Conservation (phyloP, 2,113 vertebrate genomes). For the Octodon degus region DNA sequence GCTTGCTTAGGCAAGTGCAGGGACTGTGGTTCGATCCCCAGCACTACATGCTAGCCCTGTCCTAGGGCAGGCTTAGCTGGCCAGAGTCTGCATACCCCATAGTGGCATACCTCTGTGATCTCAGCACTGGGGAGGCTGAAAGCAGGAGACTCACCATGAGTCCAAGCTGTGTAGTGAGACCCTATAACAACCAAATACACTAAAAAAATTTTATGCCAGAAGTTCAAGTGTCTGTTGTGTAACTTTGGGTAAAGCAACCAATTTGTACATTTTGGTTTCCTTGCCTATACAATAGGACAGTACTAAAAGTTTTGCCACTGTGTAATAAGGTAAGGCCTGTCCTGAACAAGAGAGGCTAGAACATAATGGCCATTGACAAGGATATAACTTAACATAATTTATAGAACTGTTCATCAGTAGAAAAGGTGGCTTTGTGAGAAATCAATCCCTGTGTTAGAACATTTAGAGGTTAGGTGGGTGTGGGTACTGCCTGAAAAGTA, state of each 20-base stretch:
- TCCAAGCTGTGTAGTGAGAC: too few relatives aligned
- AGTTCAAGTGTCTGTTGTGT: conserved; percentile 22
- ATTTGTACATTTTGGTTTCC: conserved; percentile 29
- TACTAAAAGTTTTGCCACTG: conserved; percentile 47
- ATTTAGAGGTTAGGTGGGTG: not conserved
- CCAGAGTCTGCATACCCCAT: too few relatives aligned
- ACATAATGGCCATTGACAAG: conserved; percentile 20
- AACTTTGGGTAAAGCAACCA: conserved; percentile 49
- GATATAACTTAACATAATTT: conserved; percentile 46
- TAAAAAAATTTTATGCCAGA: conserved; percentile 1
- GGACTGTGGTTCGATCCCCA: too few relatives aligned
- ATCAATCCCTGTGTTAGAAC: not conserved
- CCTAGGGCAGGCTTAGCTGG: too few relatives aligned
- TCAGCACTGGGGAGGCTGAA: too few relatives aligned
- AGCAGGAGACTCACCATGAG: too few relatives aligned
- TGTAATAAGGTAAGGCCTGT: conserved; percentile 43
- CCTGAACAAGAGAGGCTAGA: conserved; percentile 42
- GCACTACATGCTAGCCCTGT: too few relatives aligned
- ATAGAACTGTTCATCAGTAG: conserved; percentile 12
- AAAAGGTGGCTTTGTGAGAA: conserved; percentile 54
- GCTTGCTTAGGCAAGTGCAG: too few relatives aligned
- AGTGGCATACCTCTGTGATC: too few relatives aligned
- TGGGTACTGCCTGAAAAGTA: conserved; percentile 31
- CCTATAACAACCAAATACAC: too few relatives aligned
- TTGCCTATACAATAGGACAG: conserved; percentile 6